Conservation (phyloP, 2,888 invertebrate genomes). For the Agriopis marginaria region DNA sequence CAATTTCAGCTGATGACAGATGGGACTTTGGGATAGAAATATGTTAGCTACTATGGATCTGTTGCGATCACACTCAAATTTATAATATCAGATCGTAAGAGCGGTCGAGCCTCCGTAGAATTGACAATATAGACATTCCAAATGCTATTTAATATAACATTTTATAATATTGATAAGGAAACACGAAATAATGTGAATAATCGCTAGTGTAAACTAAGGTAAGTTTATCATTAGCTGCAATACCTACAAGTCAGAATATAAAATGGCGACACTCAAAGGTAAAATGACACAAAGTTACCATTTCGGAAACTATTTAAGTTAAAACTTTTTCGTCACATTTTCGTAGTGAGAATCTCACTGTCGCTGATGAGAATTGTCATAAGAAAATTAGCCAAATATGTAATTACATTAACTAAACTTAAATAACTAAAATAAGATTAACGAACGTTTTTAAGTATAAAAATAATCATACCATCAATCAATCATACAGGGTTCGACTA, state of each 20-base stretch:
- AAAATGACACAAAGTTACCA: conserved; percentile 27
- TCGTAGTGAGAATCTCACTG: not conserved
- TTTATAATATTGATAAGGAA: conserved; percentile 69
- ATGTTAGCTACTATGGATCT: conserved; percentile 56
- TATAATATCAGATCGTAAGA: conserved; percentile 60
- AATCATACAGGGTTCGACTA: no score
- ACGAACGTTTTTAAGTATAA: not conserved
- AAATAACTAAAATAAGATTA: not conserved
- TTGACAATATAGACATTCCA: conserved; percentile 82
- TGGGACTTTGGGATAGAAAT: not conserved
- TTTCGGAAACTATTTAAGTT: not conserved
- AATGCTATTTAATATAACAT: conserved; percentile 69
- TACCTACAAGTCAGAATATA: conserved; percentile 39
- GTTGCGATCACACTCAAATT: conserved; percentile 59
- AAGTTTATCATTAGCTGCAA: conserved; percentile 40
- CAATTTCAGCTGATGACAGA: conserved; percentile 5
- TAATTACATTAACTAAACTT: no score
- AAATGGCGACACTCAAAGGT: conserved; percentile 4
- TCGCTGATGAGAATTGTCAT: not conserved
- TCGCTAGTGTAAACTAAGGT: conserved; percentile 63
- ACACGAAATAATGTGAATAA: conserved; percentile 69
- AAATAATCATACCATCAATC: no score
- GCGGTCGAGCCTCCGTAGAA: conserved; percentile 73
- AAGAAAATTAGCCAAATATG: not conserved
- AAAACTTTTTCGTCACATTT: no score